phyloP scores from a whole-genome alignment of 2,113 vertebrate genomes.

The Bos taurus region DNA sequence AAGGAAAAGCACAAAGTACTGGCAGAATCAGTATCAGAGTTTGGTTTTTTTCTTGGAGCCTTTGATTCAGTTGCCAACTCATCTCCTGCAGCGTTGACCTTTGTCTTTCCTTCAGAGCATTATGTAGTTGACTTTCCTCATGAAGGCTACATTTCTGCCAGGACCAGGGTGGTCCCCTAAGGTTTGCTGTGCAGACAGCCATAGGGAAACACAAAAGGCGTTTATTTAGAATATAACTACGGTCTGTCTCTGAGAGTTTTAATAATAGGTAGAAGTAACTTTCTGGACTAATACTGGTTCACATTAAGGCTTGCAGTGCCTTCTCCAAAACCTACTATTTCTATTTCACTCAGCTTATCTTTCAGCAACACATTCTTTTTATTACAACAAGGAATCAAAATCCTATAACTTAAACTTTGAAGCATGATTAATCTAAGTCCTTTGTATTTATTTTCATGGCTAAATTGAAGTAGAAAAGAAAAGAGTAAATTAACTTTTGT shows the following conservation, averaged over 20 bases:
- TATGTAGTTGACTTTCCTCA: background rate
- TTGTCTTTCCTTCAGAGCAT: background rate
- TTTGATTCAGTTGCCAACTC: background rate
- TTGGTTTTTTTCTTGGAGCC: background rate
- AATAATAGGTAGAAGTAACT: background rate
- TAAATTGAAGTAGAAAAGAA: background rate
- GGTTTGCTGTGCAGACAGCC: background rate
- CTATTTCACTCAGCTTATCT: background rate
- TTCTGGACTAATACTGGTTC: background rate
- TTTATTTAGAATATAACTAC: background rate
- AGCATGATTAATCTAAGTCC: background rate
- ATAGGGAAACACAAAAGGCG: background rate
- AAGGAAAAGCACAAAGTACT: background rate
- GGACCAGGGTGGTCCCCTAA: background rate
- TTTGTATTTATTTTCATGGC: background rate
- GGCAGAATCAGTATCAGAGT: background rate
- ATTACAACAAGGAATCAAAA: background rate
- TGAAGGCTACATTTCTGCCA: background rate
- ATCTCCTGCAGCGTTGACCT: background rate
- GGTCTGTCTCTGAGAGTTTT: background rate
- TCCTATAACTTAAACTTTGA: background rate
- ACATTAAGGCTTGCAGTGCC: background rate
- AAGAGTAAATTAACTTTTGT: background rate
- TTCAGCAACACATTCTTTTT: background rate
- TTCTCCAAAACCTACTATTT: background rate